Evolutionary conservation across 2,888 invertebrate genomes (phyloP), one percentile per base, ranked within the genome.

Genomic region (Gibbula magus): DNA sequence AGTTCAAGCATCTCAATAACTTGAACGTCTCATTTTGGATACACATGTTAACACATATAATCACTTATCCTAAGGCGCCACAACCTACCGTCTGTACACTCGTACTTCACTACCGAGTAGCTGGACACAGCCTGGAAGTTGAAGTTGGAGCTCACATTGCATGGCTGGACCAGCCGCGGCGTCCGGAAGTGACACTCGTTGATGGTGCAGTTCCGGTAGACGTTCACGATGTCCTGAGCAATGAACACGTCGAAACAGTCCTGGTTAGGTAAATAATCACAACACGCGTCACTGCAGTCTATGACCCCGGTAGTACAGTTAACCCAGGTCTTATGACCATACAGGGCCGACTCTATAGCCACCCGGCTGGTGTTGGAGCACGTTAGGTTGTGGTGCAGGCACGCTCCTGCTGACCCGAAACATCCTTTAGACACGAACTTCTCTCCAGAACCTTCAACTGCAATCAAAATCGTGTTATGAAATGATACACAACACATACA

Each of bases 381-480:
- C 2, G 29, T 51, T 20, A 56, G 35, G 45, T 45, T 39, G 16
- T 51, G 45, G 18, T 77, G 35, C 39, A 39, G 32, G 45, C 61
- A 54, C 18, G 35, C 20, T 16, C 25, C 77, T 18, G 66, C 77
- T 39, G 77, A 77, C 53, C 45, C 32, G 56, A 77, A 61, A 32
- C 61, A 70, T 39, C 53, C 70, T 10, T 70, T 13, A 94, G 1
- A 97, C 97, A 4, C 95, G 45, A 45, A 45, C 95, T 84, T 98
- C 90, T 2, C 98, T 97, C 52, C 96, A 96, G 75, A 22, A 25
- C 32, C 39, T 18, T 35, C 0, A 39, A 98, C 93, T 20, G 96
- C 96, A 0, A 98, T 97, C 0, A 10, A 13, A 4, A 10, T 45
- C 1, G 1, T 45, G 45, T 10, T 1, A 13, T 45, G 5, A 45